Conservation (phyloP, 2,888 invertebrate genomes). For the Leptarthrus brevirostris region DNA sequence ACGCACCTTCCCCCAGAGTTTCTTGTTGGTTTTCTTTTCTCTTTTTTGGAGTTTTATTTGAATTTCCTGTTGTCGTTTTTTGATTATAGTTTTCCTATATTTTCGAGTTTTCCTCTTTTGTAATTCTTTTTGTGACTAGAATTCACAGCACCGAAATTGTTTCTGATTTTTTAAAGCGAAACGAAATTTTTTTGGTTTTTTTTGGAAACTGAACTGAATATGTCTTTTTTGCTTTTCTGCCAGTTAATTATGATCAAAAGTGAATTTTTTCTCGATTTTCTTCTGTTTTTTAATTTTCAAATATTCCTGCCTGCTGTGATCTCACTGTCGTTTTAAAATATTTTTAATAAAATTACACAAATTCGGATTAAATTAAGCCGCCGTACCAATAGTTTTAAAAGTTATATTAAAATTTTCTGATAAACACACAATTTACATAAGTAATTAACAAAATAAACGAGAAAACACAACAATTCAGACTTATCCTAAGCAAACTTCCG, state of each 20-base stretch:
- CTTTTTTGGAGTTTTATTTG: not conserved
- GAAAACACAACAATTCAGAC: too few species aligned
- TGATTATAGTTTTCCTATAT: not conserved
- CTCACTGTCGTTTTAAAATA: too few species aligned
- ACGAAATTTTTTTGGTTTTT: slow-evolving; percentile 49
- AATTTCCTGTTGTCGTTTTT: not conserved
- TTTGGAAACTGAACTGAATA: slow-evolving; percentile 50
- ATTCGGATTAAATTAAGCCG: too few species aligned
- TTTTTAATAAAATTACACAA: too few species aligned
- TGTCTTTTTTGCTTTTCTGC: slow-evolving; percentile 49
- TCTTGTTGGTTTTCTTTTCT: not conserved
- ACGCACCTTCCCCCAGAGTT: not conserved
- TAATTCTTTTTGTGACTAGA: slow-evolving; percentile 47
- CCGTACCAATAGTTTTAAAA: too few species aligned
- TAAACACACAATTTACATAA: too few species aligned
- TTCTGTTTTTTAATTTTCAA: slow-evolving; percentile 4
- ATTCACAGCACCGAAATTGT: slow-evolving; percentile 52
- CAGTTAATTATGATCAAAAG: slow-evolving; percentile 44
- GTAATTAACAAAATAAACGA: too few species aligned
- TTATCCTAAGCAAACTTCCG: too few species aligned
- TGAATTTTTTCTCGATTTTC: slow-evolving; percentile 23
- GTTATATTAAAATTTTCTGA: too few species aligned
- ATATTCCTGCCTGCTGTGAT: not conserved
- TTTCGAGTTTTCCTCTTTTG: slow-evolving; percentile 34
- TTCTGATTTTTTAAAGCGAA: slow-evolving; percentile 47